Conservation (phyloP, 2,113 vertebrate species). For the Ornithorhynchus anatinus region DNA sequence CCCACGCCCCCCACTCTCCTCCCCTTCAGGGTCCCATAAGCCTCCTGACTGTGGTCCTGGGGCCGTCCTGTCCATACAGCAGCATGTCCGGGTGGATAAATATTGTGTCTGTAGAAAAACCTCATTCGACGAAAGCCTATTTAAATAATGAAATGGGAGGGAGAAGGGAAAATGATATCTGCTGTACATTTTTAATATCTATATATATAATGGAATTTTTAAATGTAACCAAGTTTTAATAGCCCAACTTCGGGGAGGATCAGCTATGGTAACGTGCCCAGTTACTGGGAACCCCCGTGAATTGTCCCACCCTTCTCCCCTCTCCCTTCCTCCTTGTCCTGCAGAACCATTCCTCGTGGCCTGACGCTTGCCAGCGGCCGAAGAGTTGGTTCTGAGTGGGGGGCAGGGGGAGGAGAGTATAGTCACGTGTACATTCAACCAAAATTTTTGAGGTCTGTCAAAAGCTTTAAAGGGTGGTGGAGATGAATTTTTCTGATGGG, state of each 20-base stretch:
- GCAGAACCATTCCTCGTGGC: neutral
- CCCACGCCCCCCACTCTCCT: neutral
- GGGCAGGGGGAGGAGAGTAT: slow-evolving; percentile 16
- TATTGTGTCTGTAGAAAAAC: neutral
- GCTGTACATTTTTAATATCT: slow-evolving; percentile 61
- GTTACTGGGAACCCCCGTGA: slow-evolving; percentile 52
- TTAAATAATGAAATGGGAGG: neutral
- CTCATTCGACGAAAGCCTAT: neutral
- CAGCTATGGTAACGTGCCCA: slow-evolving; percentile 25
- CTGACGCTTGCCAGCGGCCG: neutral
- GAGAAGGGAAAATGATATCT: neutral
- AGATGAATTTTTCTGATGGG: slow-evolving; percentile 36
- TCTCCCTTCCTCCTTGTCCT: neutral
- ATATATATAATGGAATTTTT: slow-evolving; percentile 58
- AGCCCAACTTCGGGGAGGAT: slow-evolving; percentile 44
- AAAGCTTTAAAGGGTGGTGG: neutral
- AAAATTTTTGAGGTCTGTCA: neutral
- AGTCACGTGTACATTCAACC: neutral
- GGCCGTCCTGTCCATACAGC: too few relatives aligned
- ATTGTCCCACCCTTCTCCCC: neutral
- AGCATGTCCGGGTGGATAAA: too few relatives aligned
- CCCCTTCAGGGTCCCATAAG: neutral
- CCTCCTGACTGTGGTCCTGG: too few relatives aligned
- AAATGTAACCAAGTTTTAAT: slow-evolving; percentile 36
- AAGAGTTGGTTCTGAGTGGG: too few relatives aligned